Conservation (phyloP, 1,140 invertebrate genomes). For the Acromyrmex charruanus region DNA sequence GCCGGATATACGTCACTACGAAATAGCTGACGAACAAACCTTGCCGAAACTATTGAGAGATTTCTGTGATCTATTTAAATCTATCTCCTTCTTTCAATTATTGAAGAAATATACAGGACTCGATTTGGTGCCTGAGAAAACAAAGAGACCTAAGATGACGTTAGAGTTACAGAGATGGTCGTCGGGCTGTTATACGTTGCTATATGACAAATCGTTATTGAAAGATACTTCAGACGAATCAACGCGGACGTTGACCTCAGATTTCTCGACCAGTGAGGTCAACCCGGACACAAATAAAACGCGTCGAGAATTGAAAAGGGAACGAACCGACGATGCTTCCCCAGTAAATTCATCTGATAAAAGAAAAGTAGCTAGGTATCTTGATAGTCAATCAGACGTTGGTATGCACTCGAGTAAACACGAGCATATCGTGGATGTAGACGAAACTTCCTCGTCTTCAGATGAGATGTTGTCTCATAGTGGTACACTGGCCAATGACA, state of each 20-base stretch:
- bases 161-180: conserved; percentile 90
- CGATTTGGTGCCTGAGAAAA: conserved; percentile 83
- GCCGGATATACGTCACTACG: conserved; percentile 89
- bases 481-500: background rate
- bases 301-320: conserved; percentile 64
- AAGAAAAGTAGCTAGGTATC: background rate
- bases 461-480: background rate
- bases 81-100: conserved; percentile 87
- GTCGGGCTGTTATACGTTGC: conserved; percentile 89
- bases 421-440: background rate
- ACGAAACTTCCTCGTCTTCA: background rate
- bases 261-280: conserved; percentile 82
- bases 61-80: conserved; percentile 87
- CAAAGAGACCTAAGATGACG: conserved; percentile 83
- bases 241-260: conserved; percentile 10
- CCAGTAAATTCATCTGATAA: background rate
- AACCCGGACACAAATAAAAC: conserved; percentile 79
- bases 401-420: background rate
- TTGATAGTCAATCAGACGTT: background rate
- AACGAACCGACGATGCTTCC: conserved; percentile 59
- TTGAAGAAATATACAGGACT: conserved; percentile 90
- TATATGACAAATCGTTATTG: conserved; percentile 74
- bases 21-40: conserved; percentile 85
- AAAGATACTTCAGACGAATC: background rate
- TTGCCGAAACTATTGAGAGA: conserved; percentile 84